phyloP scores from a whole-genome alignment of 2,888 invertebrate genomes.

The Watsonalla binaria region DNA sequence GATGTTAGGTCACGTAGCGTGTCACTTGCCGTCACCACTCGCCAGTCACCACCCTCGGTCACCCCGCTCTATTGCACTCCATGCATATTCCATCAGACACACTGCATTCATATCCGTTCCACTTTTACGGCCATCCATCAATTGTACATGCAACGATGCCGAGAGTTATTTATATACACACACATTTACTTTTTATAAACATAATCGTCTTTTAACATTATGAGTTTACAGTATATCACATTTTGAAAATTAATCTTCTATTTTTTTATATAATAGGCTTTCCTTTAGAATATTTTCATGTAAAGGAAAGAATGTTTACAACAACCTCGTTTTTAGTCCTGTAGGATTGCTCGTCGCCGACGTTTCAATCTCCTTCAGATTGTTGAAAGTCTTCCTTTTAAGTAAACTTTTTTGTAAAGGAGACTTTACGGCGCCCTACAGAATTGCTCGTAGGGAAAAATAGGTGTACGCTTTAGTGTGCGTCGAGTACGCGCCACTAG shows the following conservation, averaged over 20 bases:
- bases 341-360: constrained; percentile 19
- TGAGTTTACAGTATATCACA: too few relatives aligned
- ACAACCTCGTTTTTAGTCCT: background rate
- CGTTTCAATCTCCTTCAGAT: constrained; percentile 54
- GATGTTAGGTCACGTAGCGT: constrained; percentile 24
- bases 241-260: too few relatives aligned
- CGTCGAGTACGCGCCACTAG: constrained; percentile 65
- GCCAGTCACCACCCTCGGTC: constrained; percentile 36
- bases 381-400: constrained; percentile 59
- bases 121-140: constrained; percentile 52
- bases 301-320: too few relatives aligned
- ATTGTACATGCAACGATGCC: constrained; percentile 27
- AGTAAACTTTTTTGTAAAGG: constrained; percentile 54
- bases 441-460: constrained; percentile 60
- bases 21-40: constrained; percentile 7
- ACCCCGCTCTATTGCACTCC: constrained; percentile 51
- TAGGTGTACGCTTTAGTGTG: constrained; percentile 66
- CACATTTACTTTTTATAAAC: too few relatives aligned
- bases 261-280: too few relatives aligned
- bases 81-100: constrained; percentile 40
- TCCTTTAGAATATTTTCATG: too few relatives aligned
- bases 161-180: background rate
- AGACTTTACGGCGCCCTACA: constrained; percentile 55
- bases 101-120: constrained; percentile 65
- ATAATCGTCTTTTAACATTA: too few relatives aligned